Conservation (phyloP, 2,888 invertebrate genomes). For the Philonicus albiceps region DNA sequence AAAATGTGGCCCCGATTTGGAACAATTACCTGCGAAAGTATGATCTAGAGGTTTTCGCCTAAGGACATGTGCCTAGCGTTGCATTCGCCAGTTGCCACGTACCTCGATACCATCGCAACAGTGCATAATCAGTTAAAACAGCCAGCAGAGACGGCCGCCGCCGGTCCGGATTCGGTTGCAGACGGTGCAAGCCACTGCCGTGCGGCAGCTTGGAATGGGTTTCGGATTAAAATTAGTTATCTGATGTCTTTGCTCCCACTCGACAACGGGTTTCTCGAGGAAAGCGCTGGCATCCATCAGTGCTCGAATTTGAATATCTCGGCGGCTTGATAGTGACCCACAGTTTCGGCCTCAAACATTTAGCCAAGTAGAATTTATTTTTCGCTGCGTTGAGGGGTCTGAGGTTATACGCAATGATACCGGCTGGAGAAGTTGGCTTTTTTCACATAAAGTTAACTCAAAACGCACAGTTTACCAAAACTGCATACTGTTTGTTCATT, state of each 20-base stretch:
- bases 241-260: not conserved
- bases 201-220: not conserved
- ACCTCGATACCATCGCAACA: not conserved
- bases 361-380: not conserved
- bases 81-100: slow-evolving; percentile 1
- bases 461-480: not conserved
- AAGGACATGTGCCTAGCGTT: not conserved
- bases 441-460: not conserved
- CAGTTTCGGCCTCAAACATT: not conserved
- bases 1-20: not conserved
- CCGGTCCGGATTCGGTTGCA: not conserved
- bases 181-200: not conserved
- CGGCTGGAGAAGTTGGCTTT: not conserved
- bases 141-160: not conserved
- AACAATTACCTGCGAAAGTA: not conserved
- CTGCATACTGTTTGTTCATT: not conserved
- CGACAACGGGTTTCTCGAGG: not conserved
- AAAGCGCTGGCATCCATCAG: not conserved
- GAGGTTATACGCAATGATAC: not conserved
- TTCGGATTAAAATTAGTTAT: slow-evolving; percentile 13
- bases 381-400: not conserved
- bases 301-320: not conserved
- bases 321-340: not conserved
- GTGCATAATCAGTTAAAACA: slow-evolving; percentile 17
- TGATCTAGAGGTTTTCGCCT: not conserved